Conservation (phyloP, 2,113 vertebrate genomes). For the Oncorhynchus nerka region DNA sequence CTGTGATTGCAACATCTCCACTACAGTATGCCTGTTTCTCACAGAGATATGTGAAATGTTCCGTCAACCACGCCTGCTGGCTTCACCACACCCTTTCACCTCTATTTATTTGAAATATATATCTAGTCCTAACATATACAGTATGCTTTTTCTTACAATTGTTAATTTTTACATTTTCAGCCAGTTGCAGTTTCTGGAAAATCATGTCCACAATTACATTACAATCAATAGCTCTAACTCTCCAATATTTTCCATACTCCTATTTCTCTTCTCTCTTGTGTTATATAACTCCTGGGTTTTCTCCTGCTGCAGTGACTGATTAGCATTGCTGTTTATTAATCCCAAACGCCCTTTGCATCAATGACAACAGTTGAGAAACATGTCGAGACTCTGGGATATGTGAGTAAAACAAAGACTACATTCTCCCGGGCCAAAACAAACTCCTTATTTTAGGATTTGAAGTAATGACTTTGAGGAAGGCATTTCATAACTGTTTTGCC, state of each 20-base stretch:
- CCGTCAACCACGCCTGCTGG: neutral
- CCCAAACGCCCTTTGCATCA: conserved; percentile 29
- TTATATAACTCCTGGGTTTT: neutral
- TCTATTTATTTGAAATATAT: too few relatives aligned
- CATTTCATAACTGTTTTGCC: too few relatives aligned
- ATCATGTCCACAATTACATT: too few relatives aligned
- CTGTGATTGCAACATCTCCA: too few relatives aligned
- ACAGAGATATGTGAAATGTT: conserved; percentile 24
- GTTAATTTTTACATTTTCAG: neutral
- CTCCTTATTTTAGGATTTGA: conserved; percentile 43
- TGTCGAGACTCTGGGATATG: conserved; percentile 29
- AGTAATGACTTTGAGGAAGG: conserved; percentile 16
- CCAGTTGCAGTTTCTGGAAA: too few relatives aligned
- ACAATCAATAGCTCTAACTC: too few relatives aligned
- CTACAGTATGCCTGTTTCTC: neutral
- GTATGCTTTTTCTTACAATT: neutral
- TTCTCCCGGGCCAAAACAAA: conserved; percentile 40
- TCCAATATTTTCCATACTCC: neutral
- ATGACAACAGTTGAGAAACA: conserved; percentile 44
- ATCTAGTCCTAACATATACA: neutral
- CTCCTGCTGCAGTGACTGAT: neutral
- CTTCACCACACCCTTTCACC: conserved; percentile 12
- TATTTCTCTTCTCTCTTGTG: neutral
- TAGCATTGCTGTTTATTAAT: conserved; percentile 15
- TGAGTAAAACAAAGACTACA: conserved; percentile 51